These are phyloP conservation scores for Apodemia mormo DNA, from an alignment of 2,888 invertebrate species.

Conservation along the genomic window DNA sequence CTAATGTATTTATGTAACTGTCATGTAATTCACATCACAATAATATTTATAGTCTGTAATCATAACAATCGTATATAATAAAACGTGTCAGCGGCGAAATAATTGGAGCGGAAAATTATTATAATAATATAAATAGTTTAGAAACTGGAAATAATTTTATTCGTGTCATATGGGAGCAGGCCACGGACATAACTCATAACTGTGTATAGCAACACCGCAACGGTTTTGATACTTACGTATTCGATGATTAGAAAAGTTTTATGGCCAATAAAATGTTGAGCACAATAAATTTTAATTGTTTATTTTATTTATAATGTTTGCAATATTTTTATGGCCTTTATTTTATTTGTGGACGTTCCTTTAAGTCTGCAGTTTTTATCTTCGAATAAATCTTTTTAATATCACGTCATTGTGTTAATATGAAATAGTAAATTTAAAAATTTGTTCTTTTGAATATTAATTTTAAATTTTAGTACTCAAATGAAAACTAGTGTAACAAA, in stretches of 20 bases:
- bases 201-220: constrained; percentile 44
- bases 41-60: constrained; percentile 60
- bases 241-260: constrained; percentile 26
- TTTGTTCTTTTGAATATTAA: background rate
- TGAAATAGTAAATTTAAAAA: background rate
- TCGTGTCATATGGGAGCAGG: constrained; percentile 65
- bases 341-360: constrained; percentile 12
- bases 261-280: constrained; percentile 24
- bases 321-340: constrained; percentile 24
- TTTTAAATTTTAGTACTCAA: background rate
- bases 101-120: constrained; percentile 79
- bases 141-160: constrained; percentile 70
- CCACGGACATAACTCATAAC: constrained; percentile 73
- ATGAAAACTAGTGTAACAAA: background rate
- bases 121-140: constrained; percentile 80
- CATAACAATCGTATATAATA: constrained; percentile 44
- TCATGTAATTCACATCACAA: constrained; percentile 63
- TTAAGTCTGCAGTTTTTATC: background rate
- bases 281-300: constrained; percentile 31
- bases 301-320: constrained; percentile 23
- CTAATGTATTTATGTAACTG: constrained; percentile 50
- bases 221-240: constrained; percentile 57
- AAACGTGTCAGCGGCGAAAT: constrained; percentile 74
- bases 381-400: constrained; percentile 12
- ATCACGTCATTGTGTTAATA: background rate